These are phyloP conservation scores for Tetramorium alpestre DNA, from an alignment of 1,140 invertebrate species.

Conservation along the genomic window DNA sequence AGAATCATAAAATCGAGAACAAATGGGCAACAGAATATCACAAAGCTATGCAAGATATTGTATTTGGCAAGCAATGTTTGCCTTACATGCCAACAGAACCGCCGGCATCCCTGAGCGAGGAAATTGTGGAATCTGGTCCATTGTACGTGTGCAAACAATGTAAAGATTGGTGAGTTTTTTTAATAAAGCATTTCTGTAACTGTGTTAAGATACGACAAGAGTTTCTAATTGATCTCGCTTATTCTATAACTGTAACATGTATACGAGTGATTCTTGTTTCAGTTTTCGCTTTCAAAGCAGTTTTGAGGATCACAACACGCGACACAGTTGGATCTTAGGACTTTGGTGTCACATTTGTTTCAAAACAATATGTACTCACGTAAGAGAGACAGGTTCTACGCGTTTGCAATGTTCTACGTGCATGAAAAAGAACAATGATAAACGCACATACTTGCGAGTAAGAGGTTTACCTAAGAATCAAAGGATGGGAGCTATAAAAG, in stretches of 20 bases:
- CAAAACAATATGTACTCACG: constrained; percentile 71
- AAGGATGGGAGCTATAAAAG: constrained; percentile 71
- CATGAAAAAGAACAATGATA: constrained; percentile 64
- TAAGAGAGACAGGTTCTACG: not conserved
- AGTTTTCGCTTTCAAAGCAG: constrained; percentile 79
- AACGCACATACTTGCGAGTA: constrained; percentile 69
- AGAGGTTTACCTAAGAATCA: constrained; percentile 70
- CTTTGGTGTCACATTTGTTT: constrained; percentile 80
- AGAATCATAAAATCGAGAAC: constrained; percentile 70
- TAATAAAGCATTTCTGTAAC: not conserved
- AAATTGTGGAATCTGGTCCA: constrained; percentile 57
- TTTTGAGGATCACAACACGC: constrained; percentile 75
- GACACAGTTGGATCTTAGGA: constrained; percentile 81
- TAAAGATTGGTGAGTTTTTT: constrained; percentile 78
- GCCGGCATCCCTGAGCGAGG: constrained; percentile 67
- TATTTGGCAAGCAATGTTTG: constrained; percentile 71
- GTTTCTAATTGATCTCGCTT: not conserved
- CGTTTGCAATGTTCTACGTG: constrained; percentile 64
- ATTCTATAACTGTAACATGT: not conserved
- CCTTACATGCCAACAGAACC: constrained; percentile 75
- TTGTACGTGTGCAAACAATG: constrained; percentile 78
- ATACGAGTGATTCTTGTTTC: constrained; percentile 46
- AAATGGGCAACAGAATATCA: constrained; percentile 75
- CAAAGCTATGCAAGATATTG: constrained; percentile 73
- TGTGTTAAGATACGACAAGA: not conserved